Base-by-base conservation (phyloP, 2,888 invertebrate species). In the Tanypteryx hageni region DNA sequence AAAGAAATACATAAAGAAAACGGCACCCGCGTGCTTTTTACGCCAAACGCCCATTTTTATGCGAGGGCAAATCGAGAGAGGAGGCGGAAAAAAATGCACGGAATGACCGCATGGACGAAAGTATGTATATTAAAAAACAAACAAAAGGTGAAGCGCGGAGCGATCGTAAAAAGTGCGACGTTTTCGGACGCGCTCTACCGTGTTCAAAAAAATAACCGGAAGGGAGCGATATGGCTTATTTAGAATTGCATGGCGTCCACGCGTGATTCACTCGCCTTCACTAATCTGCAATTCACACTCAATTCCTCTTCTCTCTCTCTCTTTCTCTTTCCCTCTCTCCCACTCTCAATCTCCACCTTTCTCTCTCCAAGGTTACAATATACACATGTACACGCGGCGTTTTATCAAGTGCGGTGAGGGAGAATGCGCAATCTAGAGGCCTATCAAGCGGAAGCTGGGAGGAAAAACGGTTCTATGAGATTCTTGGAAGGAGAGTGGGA, bases 341-440 rank as follows among this genome's bases (percentile, higher is more conserved):
- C 76, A 22, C 11, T 76, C 76, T 27, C 76, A 27, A 76, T 76
- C 76, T 76, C 76, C 22, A 27, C 76, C 22, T 76, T 13, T 22
- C 22, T 22, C n/a, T 76, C 22, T 76, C 76, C 76, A 76, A 76
- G 76, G 76, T 27, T 76, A 76, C 76, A 22, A 76, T 76, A 76
- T 27, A 22, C 76, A 76, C 27, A 22, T 13, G 27, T 22, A 76
- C 22, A 76, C 76, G 76, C 76, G 11, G 76, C 76, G 22, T 10
- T n/a, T n/a, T n/a, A n/a, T n/a, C n/a, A n/a, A n/a, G n/a, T n/a
- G n/a, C n/a, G n/a, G n/a, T 76, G 76, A 76, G 76, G 27, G 76
- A 22, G 5, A 44, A 44, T 44, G 44, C 44, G 44, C 44, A 44
- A 44, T 5, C 44, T 44, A 44, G 44, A 44, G 44, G 44, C 44